These are phyloP conservation scores for Drosophila planitibia DNA, from an alignment of 2,888 invertebrate genomes.

Conservation along the genomic window DNA sequence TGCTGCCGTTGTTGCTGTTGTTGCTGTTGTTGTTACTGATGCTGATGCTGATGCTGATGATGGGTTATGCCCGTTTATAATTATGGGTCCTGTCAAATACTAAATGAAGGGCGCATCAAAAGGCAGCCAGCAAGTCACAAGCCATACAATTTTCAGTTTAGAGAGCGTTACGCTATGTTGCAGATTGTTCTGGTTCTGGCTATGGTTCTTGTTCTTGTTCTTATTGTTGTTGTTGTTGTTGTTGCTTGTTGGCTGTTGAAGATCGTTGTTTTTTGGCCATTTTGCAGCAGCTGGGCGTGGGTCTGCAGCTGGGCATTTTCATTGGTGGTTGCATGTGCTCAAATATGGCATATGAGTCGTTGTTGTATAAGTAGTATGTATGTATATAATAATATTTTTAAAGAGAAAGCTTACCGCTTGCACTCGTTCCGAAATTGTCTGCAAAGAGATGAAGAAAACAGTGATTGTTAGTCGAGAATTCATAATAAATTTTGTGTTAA, in stretches of 20 bases:
- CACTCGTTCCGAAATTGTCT: conserved; percentile 84
- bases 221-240: neutral
- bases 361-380: neutral
- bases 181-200: conserved; percentile 24
- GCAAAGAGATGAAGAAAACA: conserved; percentile 55
- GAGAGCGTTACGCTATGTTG: conserved; percentile 45
- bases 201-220: neutral
- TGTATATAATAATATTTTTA: neutral
- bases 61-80: conserved; percentile 84
- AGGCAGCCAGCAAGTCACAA: conserved; percentile 57
- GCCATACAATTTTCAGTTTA: conserved; percentile 69
- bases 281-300: conserved; percentile 55
- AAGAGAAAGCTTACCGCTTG: conserved; percentile 80
- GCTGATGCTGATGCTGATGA: conserved; percentile 73
- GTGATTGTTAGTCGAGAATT: conserved; percentile 34
- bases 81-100: conserved; percentile 85
- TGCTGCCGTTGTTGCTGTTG: neutral
- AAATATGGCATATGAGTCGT: neutral
- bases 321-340: conserved; percentile 34
- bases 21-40: conserved; percentile 1
- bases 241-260: conserved; percentile 6
- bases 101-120: conserved; percentile 81
- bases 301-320: conserved; percentile 21
- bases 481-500: conserved; percentile 17
- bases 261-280: conserved; percentile 46